Conservation (phyloP, 2,797 vertebrate species). For the Psittacula echo region DNA sequence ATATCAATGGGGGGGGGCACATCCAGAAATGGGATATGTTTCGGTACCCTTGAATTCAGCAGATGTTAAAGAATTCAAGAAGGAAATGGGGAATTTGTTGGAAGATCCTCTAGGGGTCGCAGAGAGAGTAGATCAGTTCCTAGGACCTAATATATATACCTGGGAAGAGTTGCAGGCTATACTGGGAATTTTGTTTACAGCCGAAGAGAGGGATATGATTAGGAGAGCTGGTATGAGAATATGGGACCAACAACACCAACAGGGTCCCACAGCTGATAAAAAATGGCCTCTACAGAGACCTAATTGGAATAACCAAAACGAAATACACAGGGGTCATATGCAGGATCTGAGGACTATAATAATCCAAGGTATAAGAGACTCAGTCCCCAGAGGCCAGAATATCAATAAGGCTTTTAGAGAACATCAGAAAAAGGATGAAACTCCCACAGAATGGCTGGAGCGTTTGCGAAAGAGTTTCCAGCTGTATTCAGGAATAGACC, state of each 20-base stretch:
- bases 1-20: background rate
- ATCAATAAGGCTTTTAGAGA: too few species aligned
- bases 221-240: background rate
- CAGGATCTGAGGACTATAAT: background rate
- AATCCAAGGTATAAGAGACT: background rate
- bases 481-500: too few species aligned
- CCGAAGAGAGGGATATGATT: background rate
- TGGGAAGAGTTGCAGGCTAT: background rate
- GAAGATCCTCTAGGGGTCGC: background rate
- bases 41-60: background rate
- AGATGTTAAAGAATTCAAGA: background rate
- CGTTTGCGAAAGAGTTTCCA: too few species aligned
- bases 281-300: background rate
- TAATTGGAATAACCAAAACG: background rate
- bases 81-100: background rate
- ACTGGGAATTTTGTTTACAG: background rate
- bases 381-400: too few species aligned
- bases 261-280: background rate
- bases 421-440: too few species aligned
- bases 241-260: background rate
- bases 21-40: background rate
- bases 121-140: background rate
- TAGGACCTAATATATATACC: background rate
- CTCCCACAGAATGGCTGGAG: too few species aligned
- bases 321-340: background rate